Percentiles rank a stretch among this genome's conserved stretches.
These are phyloP conservation scores for Aleiodes sp. DNA, from an alignment of 1,140 invertebrate genomes.

Conservation along the genomic window DNA sequence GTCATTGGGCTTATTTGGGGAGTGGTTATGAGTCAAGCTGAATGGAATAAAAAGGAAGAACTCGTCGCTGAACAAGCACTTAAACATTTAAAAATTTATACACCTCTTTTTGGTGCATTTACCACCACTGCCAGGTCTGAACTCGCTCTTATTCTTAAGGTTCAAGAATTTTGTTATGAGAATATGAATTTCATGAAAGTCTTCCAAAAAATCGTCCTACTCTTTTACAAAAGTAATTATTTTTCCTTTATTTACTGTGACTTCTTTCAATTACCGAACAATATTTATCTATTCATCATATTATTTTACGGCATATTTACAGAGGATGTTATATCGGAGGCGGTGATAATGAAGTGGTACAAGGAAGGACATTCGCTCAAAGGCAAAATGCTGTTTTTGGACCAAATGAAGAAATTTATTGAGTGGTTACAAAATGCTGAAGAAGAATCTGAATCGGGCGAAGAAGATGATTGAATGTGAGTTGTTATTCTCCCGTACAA, in stretches of 20 bases:
- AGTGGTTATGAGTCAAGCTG: conserved; percentile 91
- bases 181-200: conserved; percentile 99
- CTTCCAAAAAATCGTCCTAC: conserved; percentile 96
- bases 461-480: conserved; percentile 60
- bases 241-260: conserved; percentile 18
- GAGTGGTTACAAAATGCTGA: conserved; percentile 97
- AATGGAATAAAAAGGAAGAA: conserved; percentile 99
- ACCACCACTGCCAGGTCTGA: conserved; percentile 85
- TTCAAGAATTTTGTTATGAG: conserved; percentile 97
- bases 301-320: conserved; percentile 50
- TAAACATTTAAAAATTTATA: conserved; percentile 88
- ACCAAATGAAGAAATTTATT: conserved; percentile 97
- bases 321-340: conserved; percentile 90
- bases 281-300: conserved; percentile 16
- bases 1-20: conserved; percentile 89
- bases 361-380: conserved; percentile 91
- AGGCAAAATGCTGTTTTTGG: conserved; percentile 96
- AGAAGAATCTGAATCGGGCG: conserved; percentile 76
- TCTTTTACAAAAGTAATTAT: conserved; percentile 89
- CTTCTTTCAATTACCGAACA: conserved; percentile 21
- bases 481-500: conserved; percentile 21
- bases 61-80: conserved; percentile 93
- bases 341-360: conserved; percentile 93
- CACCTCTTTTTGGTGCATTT: conserved; percentile 86
- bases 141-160: conserved; percentile 86